Conservation (phyloP, 2,888 invertebrate genomes). For the Trichacis sp. region DNA sequence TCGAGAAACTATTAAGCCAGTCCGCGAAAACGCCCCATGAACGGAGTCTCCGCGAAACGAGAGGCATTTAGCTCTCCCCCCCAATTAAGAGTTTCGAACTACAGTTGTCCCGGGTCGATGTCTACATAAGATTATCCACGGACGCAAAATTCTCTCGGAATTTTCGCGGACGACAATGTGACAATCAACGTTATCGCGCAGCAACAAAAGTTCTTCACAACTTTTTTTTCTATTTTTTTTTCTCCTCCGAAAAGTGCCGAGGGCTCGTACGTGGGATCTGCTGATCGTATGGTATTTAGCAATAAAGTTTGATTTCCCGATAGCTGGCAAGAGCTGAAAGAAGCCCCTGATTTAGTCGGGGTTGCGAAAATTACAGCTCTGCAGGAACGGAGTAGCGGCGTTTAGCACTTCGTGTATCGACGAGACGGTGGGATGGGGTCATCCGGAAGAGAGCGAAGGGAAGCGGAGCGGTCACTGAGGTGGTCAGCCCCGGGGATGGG, state of each 20-base stretch:
- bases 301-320: conserved; percentile 68
- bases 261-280: conserved; percentile 54
- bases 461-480: conserved; percentile 52
- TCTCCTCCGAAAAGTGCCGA: neutral
- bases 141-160: conserved; percentile 3
- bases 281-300: conserved; percentile 69
- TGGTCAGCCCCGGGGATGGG: conserved; percentile 48
- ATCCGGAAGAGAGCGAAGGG: conserved; percentile 41
- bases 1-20: conserved; percentile 64
- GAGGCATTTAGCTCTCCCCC: conserved; percentile 53
- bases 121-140: conserved; percentile 29
- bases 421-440: conserved; percentile 36
- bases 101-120: conserved; percentile 24
- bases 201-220: neutral
- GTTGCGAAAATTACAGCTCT: conserved; percentile 67
- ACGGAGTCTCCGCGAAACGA: conserved; percentile 48
- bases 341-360: conserved; percentile 67
- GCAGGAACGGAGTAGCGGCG: conserved; percentile 51
- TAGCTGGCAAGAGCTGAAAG: conserved; percentile 55
- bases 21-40: too few species aligned
- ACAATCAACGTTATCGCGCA: neutral
- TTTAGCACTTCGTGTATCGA: conserved; percentile 55
- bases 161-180: neutral
- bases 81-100: conserved; percentile 49
- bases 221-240: neutral